Conservation (phyloP, 2,113 vertebrate species). For the Brachyhypopomus gauderio region DNA sequence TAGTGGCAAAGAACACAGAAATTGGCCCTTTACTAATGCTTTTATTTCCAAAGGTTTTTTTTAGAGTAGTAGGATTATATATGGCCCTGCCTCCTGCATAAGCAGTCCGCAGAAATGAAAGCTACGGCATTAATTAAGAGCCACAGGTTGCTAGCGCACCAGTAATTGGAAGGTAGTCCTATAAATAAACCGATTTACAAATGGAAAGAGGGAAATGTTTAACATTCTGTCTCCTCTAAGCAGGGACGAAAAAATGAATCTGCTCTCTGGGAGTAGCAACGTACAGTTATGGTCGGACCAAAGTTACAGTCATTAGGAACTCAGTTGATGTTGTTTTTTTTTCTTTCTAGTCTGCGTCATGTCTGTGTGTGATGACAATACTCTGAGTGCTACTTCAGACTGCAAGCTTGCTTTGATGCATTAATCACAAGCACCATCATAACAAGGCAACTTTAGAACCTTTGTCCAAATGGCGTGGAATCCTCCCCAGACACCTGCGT, state of each 20-base stretch:
- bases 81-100: neutral
- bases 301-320: neutral
- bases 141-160: neutral
- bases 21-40: neutral
- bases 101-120: neutral
- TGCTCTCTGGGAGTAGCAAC: neutral
- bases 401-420: neutral
- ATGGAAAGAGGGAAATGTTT: neutral
- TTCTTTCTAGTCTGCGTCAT: neutral
- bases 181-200: constrained; percentile 1
- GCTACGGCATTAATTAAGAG: neutral
- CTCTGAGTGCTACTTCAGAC: neutral
- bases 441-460: neutral
- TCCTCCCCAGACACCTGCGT: neutral
- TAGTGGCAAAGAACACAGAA: neutral
- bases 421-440: neutral
- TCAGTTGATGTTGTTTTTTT: neutral
- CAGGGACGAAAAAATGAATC: neutral
- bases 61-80: neutral
- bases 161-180: constrained; percentile 2
- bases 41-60: neutral
- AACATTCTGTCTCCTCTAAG: too few relatives aligned
- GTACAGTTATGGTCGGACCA: neutral
- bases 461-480: neutral
- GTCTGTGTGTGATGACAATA: neutral